These are phyloP conservation scores for Steromphala cineraria DNA, from an alignment of 2,888 invertebrate species.

Conservation along the genomic window DNA sequence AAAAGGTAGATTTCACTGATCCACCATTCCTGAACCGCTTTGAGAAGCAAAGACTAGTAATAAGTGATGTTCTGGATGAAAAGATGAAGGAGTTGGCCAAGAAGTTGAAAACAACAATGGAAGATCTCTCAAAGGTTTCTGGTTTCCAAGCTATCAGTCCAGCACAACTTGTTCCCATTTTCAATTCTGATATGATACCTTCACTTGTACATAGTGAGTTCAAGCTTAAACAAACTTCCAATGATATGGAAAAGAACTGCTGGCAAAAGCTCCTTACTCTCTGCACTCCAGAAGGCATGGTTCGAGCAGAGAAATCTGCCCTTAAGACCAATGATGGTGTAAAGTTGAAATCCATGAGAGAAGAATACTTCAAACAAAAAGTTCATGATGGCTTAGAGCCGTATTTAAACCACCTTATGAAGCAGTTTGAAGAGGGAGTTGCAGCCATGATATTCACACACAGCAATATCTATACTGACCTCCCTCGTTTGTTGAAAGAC, in stretches of 20 bases:
- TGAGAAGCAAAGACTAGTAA: constrained; percentile 49
- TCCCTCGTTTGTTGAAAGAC: neutral
- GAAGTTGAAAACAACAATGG: constrained; percentile 1
- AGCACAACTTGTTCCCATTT: constrained; percentile 16
- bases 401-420: neutral
- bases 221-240: neutral
- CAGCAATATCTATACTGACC: neutral
- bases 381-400: constrained; percentile 13
- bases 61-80: constrained; percentile 13
- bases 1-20: constrained; percentile 23
- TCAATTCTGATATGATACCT: neutral
- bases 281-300: constrained; percentile 17
- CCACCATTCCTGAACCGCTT: constrained; percentile 44
- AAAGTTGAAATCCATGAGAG: neutral
- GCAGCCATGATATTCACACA: constrained; percentile 7
- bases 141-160: neutral
- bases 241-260: neutral
- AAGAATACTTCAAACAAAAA: constrained; percentile 14
- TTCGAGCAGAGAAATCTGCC: constrained; percentile 9
- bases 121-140: neutral
- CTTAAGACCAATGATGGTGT: neutral
- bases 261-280: neutral
- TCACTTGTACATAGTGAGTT: constrained; percentile 8
- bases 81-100: neutral
- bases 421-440: neutral